A percentile compares a stretch with the other conserved stretches of the same genome.
Evolutionary conservation across 2,113 vertebrate species (phyloP).

Genomic region (Urocynchramus pylzowi): DNA sequence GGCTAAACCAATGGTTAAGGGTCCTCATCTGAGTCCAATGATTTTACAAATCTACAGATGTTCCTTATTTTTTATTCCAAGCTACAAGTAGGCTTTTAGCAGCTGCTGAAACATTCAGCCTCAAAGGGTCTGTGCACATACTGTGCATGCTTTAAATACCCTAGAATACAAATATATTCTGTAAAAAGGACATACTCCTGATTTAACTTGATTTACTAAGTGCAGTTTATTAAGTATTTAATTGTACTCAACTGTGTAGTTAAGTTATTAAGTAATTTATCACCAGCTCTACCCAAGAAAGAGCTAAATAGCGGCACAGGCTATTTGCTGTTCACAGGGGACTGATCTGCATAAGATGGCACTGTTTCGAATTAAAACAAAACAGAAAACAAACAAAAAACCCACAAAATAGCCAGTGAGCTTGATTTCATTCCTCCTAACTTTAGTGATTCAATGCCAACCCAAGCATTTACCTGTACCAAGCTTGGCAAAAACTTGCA

Average conservation of each 20-base stretch:
- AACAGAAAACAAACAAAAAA: neutral
- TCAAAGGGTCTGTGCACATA: neutral
- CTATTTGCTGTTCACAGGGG: neutral
- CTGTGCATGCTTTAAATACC: neutral
- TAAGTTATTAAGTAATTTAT: neutral
- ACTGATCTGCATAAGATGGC: neutral
- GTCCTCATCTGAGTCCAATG: neutral
- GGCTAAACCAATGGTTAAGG: neutral
- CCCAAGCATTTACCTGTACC: slow-evolving; percentile 85
- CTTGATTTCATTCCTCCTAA: neutral
- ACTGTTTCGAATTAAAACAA: neutral
- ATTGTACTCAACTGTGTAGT: neutral
- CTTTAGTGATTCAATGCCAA: neutral
- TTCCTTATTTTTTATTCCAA: neutral
- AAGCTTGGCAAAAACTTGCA: slow-evolving; percentile 97
- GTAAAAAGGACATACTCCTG: neutral
- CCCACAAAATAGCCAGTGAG: neutral
- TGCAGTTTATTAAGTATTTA: neutral
- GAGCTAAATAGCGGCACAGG: neutral
- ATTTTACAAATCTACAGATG: neutral
- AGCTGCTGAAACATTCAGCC: neutral
- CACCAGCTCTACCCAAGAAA: neutral
- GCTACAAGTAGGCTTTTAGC: neutral
- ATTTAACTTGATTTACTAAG: neutral
- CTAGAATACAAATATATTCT: neutral